Evolutionary conservation across 1,140 invertebrate species (phyloP).

Genomic region (Zaprionus davidi): DNA sequence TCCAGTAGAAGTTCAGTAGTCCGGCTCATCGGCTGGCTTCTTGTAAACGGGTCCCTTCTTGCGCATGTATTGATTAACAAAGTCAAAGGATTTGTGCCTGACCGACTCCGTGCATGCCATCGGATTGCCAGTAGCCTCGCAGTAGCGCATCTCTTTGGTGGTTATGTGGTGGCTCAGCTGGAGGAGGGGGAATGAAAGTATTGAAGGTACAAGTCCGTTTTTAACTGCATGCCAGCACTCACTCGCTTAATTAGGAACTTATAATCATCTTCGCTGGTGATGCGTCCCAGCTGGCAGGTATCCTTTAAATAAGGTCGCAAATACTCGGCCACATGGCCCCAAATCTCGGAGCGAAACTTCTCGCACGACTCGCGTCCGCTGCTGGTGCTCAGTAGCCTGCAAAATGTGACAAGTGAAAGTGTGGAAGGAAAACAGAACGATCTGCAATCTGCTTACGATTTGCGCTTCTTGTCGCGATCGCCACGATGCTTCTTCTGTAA

Average conservation of each 20-base stretch:
- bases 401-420: not conserved
- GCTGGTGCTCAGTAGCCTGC: conserved; percentile 21
- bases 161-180: conserved; percentile 98
- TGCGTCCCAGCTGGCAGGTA: conserved; percentile 91
- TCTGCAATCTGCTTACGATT: conserved; percentile 34
- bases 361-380: conserved; percentile 87
- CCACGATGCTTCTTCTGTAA: conserved; percentile 46
- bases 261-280: conserved; percentile 96
- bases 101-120: conserved; percentile 96
- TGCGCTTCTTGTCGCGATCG: conserved; percentile 48
- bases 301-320: conserved; percentile 95
- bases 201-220: not conserved
- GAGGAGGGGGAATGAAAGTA: not conserved
- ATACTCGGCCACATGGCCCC: conserved; percentile 95
- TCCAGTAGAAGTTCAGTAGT: conserved; percentile 58
- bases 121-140: conserved; percentile 90
- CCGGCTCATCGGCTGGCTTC: conserved; percentile 59
- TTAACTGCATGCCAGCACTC: conserved; percentile 49
- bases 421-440: not conserved
- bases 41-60: conserved; percentile 89
- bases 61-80: conserved; percentile 97
- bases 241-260: conserved; percentile 98
- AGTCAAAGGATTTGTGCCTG: conserved; percentile 96
- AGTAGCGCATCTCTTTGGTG: conserved; percentile 97
- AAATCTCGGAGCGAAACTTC: conserved; percentile 93